Evolutionary conservation across 1,140 invertebrate species (phyloP), one percentile per base, ranked within the genome.

Genomic region (Luehdorfia chinensis): DNA sequence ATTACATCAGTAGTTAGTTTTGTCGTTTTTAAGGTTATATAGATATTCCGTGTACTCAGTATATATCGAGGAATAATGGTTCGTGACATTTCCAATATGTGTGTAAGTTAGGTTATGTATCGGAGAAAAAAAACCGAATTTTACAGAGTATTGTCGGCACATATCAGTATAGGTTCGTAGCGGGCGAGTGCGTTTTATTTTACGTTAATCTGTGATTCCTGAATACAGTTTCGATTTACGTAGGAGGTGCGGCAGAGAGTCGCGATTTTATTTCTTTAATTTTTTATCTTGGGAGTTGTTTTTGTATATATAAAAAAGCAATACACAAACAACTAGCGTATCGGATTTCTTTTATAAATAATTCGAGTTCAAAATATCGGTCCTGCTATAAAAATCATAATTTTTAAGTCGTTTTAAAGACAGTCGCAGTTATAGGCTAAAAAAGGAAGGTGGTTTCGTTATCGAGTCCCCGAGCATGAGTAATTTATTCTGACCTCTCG

Each of bases 31-130:
- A 41, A 43, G 39, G 9, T 57, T 55, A 47, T 54, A 59, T 70
- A 57, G 53, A 48, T 67, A 63, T 59, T 49, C 32, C 46, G 49
- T 75, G 67, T 79, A 79, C 61, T 83, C 72, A 68, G 66, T 74
- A 55, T 64, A 57, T 68, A 71, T 62, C 56, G 58, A 66, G 49
- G 51, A 61, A 51, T 64, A 70, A 83, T 73, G 72, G 75, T 79
- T 79, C 75, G 78, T 83, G 78, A 83, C 75, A 75, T 75, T 77
- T 77, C 74, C 74, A 75, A 58, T 66, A 62, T 65, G 59, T 70
- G 64, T 59, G 66, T 72, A 54, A 56, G 51, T 58, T 71, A 65
- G 39, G 53, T 55, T 64, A 45, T 41, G 50, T 45, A 34, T 52
- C 54, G 41, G 49, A 30, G 45, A 19, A 37, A 44, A 41, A 39